A percentile compares a stretch with the other conserved stretches of the same genome.
These are phyloP conservation scores for Holothuria leucospilota DNA, from an alignment of 53 echinoderm and acorn worm species.

Conservation along the genomic window DNA sequence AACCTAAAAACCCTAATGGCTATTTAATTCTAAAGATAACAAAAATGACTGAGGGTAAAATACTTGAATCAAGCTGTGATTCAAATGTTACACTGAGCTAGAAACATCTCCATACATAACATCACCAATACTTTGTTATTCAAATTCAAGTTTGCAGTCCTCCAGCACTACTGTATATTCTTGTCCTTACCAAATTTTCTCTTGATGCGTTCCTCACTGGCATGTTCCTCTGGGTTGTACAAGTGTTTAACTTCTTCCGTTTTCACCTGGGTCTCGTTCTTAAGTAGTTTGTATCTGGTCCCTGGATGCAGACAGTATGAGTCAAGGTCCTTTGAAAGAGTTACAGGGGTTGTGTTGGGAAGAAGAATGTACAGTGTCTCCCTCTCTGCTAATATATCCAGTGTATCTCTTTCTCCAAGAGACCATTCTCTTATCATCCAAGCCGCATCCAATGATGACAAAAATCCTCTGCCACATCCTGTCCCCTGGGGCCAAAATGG, in stretches of 20 bases:
- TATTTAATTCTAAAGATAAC: too few species aligned
- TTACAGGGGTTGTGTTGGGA: background rate
- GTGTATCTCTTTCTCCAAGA: slow-evolving; percentile 14
- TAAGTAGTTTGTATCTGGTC: background rate
- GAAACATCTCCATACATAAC: too few species aligned
- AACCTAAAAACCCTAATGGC: too few species aligned
- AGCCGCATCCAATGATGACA: slow-evolving; percentile 6
- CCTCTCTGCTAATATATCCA: slow-evolving; percentile 23
- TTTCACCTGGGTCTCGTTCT: background rate
- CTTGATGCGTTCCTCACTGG: background rate
- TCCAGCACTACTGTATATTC: background rate
- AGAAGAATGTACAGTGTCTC: slow-evolving; percentile 13
- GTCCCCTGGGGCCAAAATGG: slow-evolving; percentile 48
- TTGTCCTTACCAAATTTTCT: slow-evolving; percentile 33
- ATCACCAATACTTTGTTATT: too few species aligned
- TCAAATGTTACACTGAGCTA: too few species aligned
- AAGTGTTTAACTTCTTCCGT: slow-evolving; percentile 17
- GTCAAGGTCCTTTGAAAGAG: background rate
- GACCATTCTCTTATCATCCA: slow-evolving; percentile 39
- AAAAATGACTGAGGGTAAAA: too few species aligned
- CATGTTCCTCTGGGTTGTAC: slow-evolving; percentile 46
- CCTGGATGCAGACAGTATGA: background rate
- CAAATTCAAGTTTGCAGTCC: background rate
- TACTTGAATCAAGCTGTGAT: too few species aligned
- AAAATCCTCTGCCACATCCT: slow-evolving; percentile 25